Conservation (phyloP, 2,113 vertebrate species). For the Tretioscincus oriximinensis region DNA sequence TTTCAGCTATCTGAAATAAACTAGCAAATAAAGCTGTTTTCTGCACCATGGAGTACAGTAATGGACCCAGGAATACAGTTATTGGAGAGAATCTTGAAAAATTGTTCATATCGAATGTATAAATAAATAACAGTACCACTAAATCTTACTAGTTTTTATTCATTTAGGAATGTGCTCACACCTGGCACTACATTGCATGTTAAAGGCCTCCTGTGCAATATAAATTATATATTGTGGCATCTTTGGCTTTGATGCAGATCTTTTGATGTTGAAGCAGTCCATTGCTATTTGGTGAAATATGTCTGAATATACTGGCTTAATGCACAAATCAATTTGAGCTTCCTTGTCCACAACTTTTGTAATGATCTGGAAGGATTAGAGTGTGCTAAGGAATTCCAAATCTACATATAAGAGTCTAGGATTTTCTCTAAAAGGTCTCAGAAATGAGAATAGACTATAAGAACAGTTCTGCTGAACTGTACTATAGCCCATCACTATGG, state of each 20-base stretch:
- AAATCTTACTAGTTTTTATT: neutral
- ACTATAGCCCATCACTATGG: too few relatives aligned
- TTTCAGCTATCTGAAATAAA: neutral
- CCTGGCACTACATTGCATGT: neutral
- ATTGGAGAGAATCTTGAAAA: neutral
- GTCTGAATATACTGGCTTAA: neutral
- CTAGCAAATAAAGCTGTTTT: neutral
- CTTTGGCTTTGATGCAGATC: neutral
- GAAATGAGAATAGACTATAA: too few relatives aligned
- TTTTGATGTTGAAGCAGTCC: neutral
- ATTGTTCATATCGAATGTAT: neutral
- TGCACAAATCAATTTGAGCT: neutral
- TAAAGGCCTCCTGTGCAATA: neutral
- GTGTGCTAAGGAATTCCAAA: neutral
- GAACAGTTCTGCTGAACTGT: too few relatives aligned
- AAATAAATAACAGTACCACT: neutral
- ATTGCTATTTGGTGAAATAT: neutral
- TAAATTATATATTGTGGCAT: neutral
- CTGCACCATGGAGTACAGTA: neutral
- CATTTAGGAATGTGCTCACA: neutral
- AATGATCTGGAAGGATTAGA: neutral
- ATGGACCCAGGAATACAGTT: neutral
- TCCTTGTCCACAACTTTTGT: neutral
- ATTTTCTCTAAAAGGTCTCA: neutral
- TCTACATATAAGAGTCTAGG: neutral